A percentile compares a stretch with the other conserved stretches of the same genome.
phyloP scores from a whole-genome alignment of 2,888 invertebrate genomes.

The Lasiommata megera region DNA sequence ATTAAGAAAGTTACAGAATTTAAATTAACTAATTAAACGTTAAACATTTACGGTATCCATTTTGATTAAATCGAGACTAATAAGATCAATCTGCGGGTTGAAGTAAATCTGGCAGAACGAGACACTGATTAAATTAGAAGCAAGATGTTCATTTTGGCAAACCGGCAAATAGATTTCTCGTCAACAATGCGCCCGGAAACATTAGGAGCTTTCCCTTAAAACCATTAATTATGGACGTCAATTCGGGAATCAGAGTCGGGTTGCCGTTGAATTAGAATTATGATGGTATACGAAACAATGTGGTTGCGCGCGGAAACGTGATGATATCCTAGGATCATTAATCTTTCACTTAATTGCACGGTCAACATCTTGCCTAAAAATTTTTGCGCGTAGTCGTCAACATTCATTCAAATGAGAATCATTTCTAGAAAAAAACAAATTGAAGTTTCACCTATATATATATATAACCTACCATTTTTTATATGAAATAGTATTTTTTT shows the following conservation, averaged over 20 bases:
- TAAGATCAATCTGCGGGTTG: constrained; percentile 20
- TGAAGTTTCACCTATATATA: too few species aligned
- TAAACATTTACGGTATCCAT: not conserved
- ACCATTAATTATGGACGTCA: constrained; percentile 62
- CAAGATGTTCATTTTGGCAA: constrained; percentile 36
- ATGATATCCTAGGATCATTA: constrained; percentile 41
- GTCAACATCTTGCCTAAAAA: constrained; percentile 5
- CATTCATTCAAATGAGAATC: too few species aligned
- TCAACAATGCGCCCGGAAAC: constrained; percentile 37
- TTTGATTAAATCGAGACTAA: constrained; percentile 19
- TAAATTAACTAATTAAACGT: constrained; percentile 6
- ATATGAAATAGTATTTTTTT: too few species aligned
- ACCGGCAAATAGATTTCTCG: constrained; percentile 34
- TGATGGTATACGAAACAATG: constrained; percentile 57
- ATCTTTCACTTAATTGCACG: constrained; percentile 23
- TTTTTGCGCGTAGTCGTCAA: not conserved
- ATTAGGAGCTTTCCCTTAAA: constrained; percentile 39
- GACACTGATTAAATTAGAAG: constrained; percentile 38
- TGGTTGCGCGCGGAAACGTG: constrained; percentile 45
- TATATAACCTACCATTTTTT: not conserved
- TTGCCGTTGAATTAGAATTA: constrained; percentile 45
- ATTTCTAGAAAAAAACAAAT: too few species aligned
- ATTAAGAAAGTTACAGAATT: constrained; percentile 1
- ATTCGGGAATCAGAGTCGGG: constrained; percentile 51
- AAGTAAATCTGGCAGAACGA: constrained; percentile 22